These are phyloP conservation scores for Hippolais icterina DNA, from an alignment of 2,113 vertebrate genomes.

Conservation along the genomic window DNA sequence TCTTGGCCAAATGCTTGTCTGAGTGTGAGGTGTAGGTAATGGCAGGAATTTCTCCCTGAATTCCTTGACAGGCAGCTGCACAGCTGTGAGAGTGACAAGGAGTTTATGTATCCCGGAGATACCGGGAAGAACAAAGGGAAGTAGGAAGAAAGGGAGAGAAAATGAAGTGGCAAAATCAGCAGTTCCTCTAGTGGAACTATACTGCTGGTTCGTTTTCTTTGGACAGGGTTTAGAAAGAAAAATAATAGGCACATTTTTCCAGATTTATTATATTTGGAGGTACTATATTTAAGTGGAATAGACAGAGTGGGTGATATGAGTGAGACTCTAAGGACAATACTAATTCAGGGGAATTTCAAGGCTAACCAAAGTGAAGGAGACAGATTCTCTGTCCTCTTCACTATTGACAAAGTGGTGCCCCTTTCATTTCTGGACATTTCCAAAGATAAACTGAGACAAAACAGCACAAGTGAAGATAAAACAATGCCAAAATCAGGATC, in stretches of 20 bases:
- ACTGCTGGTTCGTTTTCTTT: background rate
- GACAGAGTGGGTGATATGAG: background rate
- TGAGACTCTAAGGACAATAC: background rate
- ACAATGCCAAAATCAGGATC: background rate
- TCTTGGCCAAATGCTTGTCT: background rate
- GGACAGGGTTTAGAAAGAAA: conserved; percentile 14
- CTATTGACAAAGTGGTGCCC: background rate
- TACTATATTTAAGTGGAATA: background rate
- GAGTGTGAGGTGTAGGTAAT: background rate
- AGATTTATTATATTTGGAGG: conserved; percentile 7
- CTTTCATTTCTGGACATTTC: background rate
- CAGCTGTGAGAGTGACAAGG: background rate
- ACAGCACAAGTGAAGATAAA: background rate
- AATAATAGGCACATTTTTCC: background rate
- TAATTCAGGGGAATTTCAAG: background rate
- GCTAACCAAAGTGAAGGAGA: background rate
- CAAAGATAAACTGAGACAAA: background rate
- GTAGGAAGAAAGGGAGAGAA: background rate
- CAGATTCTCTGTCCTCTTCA: background rate
- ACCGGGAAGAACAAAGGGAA: background rate
- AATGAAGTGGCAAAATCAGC: background rate
- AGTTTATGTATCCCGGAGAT: background rate
- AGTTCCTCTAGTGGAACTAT: background rate
- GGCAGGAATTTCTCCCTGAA: background rate
- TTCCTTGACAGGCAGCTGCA: background rate